Base-by-base conservation (phyloP, 2,113 vertebrate species). In the Oxyura jamaicensis region DNA sequence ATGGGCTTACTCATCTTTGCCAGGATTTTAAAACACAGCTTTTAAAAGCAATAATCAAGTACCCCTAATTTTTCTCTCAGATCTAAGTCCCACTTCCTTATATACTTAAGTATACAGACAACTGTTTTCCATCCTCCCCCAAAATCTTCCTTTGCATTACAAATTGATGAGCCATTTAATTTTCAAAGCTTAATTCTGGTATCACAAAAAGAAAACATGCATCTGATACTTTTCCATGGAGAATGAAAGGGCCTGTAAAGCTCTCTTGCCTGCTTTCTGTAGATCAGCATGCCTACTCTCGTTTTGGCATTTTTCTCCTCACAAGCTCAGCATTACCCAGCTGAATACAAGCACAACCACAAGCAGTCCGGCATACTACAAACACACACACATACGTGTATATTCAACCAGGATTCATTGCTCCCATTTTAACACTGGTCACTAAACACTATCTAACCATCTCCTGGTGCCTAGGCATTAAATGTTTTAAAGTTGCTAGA, bases 381-480 rank as follows among this genome's bases (percentile, higher is more conserved):
- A 14, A 44, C 5, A 5, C 2, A 10, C 12, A 36, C 3, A 1
- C 33, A 76, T 0, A 0, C 42, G 5, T n/a, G 5, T n/a, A 41
- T 6, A 90, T 33, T 58, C 31, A 41, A 41, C 35, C 42, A 67
- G 19, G 48, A 73, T 66, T 79, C 78, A 55, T 19, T 87, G n/a
- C 19, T 48, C 19, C n/a, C n/a, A 33, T 52, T 95, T 90, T 69
- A 89, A 92, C 33, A 42, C 16, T 22, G 77, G 85, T 71, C 60
- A 10, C 46, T 48, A 48, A 48, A 48, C 63, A 62, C 25, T 76
- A 79, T 33, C 73, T 85, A 62, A 78, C 14, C 10, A 48, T 36
- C 39, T 16, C 19, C 3, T 2, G 53, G 11, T 71, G 42, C 25
- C 15, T 50, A 76, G 68, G 25, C 83, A 88, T 72, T 81, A 76